Percentiles rank a stretch among this genome's conserved stretches.
phyloP scores from a whole-genome alignment of 2,113 vertebrate genomes.

The Stegastes partitus region DNA sequence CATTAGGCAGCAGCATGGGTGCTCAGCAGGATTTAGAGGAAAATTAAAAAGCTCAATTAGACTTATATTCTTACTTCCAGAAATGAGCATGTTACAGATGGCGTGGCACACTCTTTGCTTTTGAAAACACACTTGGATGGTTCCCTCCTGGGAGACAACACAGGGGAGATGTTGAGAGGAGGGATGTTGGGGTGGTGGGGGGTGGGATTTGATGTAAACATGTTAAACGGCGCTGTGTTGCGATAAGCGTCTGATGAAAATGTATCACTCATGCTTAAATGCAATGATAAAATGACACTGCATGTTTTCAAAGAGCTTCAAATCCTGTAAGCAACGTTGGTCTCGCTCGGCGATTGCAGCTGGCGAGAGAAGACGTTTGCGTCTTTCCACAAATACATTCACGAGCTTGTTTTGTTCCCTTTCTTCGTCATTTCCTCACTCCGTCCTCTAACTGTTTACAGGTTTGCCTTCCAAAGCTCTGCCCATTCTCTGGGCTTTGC shows the following conservation, averaged over 20 bases:
- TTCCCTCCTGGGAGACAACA: slow-evolving; percentile 56
- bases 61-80: slow-evolving; percentile 73
- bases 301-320: slow-evolving; percentile 28
- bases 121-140: slow-evolving; percentile 66
- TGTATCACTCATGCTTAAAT: slow-evolving; percentile 48
- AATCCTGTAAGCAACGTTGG: slow-evolving; percentile 37
- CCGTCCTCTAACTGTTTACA: slow-evolving; percentile 44
- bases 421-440: slow-evolving; percentile 28
- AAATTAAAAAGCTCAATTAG: slow-evolving; percentile 82
- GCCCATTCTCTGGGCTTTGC: slow-evolving; percentile 17
- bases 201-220: slow-evolving; percentile 67
- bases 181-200: slow-evolving; percentile 26
- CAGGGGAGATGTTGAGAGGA: slow-evolving; percentile 37
- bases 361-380: slow-evolving; percentile 18
- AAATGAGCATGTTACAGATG: slow-evolving; percentile 69
- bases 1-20: slow-evolving; percentile 74
- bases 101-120: slow-evolving; percentile 47
- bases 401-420: slow-evolving; percentile 41
- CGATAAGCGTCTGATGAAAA: slow-evolving; percentile 61
- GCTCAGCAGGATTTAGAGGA: slow-evolving; percentile 78
- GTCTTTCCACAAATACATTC: slow-evolving; percentile 41
- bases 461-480: slow-evolving; percentile 12
- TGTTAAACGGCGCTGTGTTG: slow-evolving; percentile 58
- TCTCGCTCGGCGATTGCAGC: slow-evolving; percentile 3
- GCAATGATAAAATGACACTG: slow-evolving; percentile 39